Percentiles rank a stretch among this genome's conserved stretches.
Evolutionary conservation across 2,113 vertebrate genomes (phyloP).

Genomic region (Trichechus manatus): DNA sequence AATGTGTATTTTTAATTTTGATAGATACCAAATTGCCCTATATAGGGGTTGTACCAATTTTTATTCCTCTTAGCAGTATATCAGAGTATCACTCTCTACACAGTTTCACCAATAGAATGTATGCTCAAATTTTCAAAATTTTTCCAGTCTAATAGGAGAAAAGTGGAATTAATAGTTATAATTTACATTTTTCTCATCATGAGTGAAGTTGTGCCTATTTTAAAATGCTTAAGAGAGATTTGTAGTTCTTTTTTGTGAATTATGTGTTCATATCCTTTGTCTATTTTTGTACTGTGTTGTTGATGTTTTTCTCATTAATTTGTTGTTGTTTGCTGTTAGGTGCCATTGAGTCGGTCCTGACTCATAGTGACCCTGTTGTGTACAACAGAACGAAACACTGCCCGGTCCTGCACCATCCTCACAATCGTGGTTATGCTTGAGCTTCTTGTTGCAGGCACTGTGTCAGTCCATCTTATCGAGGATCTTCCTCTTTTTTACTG

Average conservation of each 20-base stretch:
- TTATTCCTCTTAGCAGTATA: not conserved
- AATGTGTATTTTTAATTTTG: not conserved
- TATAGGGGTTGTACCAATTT: not conserved
- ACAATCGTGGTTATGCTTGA: too few species aligned
- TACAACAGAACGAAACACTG: too few species aligned
- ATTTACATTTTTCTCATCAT: not conserved
- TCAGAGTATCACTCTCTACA: not conserved
- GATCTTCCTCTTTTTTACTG: too few species aligned
- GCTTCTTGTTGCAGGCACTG: too few species aligned
- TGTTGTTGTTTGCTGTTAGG: not conserved
- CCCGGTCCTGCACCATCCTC: too few species aligned
- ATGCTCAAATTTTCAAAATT: not conserved
- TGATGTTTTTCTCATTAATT: constrained; percentile 7
- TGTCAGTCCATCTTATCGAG: too few species aligned
- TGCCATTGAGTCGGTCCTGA: too few species aligned
- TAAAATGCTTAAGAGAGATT: not conserved
- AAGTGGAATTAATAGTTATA: not conserved
- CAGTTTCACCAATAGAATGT: not conserved
- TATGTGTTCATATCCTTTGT: not conserved
- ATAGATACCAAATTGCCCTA: not conserved
- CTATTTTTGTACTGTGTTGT: not conserved
- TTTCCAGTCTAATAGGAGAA: not conserved
- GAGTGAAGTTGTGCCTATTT: not conserved
- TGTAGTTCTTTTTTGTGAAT: not conserved
- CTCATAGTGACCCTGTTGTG: too few species aligned